A percentile compares a stretch with the other conserved stretches of the same genome.
Evolutionary conservation across 2,888 invertebrate genomes (phyloP).

Genomic region (Nomada ruficornis): DNA sequence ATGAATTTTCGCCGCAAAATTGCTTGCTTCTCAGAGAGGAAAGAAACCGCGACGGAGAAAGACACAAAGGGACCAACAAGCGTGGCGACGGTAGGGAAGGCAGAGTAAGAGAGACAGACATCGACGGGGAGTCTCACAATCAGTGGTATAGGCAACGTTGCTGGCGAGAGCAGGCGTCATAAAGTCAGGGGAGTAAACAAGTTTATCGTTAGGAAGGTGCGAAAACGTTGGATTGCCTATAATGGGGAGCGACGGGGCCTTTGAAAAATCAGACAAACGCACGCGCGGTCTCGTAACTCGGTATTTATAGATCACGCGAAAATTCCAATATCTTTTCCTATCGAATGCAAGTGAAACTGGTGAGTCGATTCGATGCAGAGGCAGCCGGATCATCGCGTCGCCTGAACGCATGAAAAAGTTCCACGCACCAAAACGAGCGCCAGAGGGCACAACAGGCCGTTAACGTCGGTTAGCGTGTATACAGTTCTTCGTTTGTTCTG

Average conservation of each 20-base stretch:
- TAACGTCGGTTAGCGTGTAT: background rate
- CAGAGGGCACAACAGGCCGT: background rate
- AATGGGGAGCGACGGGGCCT: constrained; percentile 34
- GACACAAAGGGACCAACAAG: constrained; percentile 39
- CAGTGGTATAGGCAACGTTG: constrained; percentile 51
- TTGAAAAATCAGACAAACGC: constrained; percentile 43
- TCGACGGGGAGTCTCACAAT: constrained; percentile 50
- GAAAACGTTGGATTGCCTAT: constrained; percentile 65
- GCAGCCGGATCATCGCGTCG: no score
- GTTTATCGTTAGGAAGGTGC: constrained; percentile 67
- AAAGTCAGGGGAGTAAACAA: constrained; percentile 61
- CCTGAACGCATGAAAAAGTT: background rate
- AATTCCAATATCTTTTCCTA: background rate
- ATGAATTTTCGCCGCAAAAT: constrained; percentile 37
- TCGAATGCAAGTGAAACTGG: no score
- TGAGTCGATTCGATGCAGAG: no score
- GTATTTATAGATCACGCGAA: background rate
- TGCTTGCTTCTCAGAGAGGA: constrained; percentile 31
- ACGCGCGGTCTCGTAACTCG: background rate
- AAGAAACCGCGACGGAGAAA: constrained; percentile 30
- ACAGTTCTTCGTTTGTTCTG: background rate
- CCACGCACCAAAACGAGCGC: background rate
- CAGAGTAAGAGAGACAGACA: constrained; percentile 30
- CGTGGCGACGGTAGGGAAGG: constrained; percentile 17
- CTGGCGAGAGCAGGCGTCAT: constrained; percentile 53